Evolutionary conservation across 1,140 invertebrate species (phyloP).

Genomic region (Euura lappo): DNA sequence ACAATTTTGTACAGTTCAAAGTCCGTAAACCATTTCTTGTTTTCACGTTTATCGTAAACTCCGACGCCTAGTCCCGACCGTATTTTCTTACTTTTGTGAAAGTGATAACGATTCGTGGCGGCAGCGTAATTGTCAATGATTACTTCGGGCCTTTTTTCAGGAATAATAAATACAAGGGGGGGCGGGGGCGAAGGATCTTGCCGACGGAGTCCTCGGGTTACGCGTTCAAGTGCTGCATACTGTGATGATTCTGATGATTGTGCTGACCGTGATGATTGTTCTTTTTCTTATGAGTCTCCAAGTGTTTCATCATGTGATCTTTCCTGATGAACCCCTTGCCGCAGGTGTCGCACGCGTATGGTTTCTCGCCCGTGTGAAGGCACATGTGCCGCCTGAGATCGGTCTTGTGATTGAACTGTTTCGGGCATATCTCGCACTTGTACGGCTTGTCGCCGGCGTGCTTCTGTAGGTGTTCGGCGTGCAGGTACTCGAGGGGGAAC

Average conservation of each 20-base stretch:
- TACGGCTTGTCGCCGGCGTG: conserved; percentile 87
- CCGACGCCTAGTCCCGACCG: not conserved
- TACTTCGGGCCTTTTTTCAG: not conserved
- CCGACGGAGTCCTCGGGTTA: not conserved
- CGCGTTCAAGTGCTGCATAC: not conserved
- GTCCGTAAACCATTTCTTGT: not conserved
- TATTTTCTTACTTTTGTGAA: not conserved
- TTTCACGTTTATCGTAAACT: not conserved
- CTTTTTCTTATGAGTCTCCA: conserved; percentile 79
- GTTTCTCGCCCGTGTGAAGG: conserved; percentile 82
- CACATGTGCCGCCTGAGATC: conserved; percentile 88
- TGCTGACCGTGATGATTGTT: conserved; percentile 35
- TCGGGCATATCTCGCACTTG: conserved; percentile 86
- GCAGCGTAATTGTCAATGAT: not conserved
- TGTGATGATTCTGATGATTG: not conserved
- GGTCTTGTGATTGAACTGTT: conserved; percentile 91
- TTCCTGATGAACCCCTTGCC: conserved; percentile 91
- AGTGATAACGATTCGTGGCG: not conserved
- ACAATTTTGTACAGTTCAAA: no score
- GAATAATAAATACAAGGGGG: not conserved
- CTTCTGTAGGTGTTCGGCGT: conserved; percentile 75
- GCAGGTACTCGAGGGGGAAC: conserved; percentile 71
- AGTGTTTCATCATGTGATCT: conserved; percentile 94
- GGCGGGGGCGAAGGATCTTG: not conserved
- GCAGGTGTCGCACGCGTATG: conserved; percentile 81